Percentiles rank a stretch among this genome's conserved stretches.
Evolutionary conservation across 2,113 vertebrate genomes (phyloP).

Genomic region (Tachycineta bicolor): DNA sequence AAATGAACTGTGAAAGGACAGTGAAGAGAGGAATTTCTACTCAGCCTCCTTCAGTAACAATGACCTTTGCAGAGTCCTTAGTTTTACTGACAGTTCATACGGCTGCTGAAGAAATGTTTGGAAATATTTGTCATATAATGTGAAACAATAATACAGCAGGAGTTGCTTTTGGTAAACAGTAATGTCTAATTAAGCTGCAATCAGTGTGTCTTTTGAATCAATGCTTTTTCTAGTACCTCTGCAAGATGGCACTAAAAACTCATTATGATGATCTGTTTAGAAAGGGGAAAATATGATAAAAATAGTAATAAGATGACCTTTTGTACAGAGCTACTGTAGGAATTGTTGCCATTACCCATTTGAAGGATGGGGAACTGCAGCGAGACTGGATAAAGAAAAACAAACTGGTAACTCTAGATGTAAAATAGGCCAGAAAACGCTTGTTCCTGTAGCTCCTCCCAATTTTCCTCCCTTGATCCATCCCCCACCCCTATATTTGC

Average conservation of each 20-base stretch:
- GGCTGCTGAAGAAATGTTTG: not conserved
- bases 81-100: not conserved
- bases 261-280: not conserved
- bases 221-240: not conserved
- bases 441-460: not conserved
- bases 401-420: not conserved
- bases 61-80: not conserved
- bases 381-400: not conserved
- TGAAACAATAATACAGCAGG: not conserved
- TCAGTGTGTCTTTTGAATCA: not conserved
- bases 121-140: not conserved
- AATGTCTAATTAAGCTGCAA: not conserved
- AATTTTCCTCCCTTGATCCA: not conserved
- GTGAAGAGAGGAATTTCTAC: not conserved
- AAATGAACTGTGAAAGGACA: conserved; percentile 32
- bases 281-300: not conserved
- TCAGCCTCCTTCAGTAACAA: not conserved
- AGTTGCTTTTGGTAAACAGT: not conserved
- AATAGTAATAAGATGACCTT: conserved; percentile 22
- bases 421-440: conserved; percentile 19
- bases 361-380: conserved; percentile 17
- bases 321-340: not conserved
- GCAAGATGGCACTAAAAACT: not conserved
- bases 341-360: not conserved
- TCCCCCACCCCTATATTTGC: not conserved